Percentiles rank a stretch among this genome's conserved stretches.
phyloP scores from a whole-genome alignment of 2,113 vertebrate genomes.

The Protobothrops flavoviridis region DNA sequence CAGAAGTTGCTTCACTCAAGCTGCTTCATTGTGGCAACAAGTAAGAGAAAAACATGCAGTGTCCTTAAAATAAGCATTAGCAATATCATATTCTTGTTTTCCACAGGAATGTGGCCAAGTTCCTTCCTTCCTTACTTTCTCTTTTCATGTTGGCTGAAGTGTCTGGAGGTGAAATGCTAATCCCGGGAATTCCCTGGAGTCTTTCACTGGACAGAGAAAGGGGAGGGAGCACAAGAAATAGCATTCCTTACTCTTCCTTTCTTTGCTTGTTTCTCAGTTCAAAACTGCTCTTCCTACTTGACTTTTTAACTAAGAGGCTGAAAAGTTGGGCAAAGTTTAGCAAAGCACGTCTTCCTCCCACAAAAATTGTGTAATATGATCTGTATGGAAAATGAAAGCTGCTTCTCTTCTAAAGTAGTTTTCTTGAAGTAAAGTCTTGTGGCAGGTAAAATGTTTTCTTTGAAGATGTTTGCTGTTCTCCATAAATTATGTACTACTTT shows the following conservation, averaged over 20 bases:
- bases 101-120: background rate
- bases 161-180: background rate
- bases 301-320: too few species aligned
- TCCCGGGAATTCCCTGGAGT: background rate
- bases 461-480: background rate
- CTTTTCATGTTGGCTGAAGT: background rate
- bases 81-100: background rate
- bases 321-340: background rate
- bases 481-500: background rate
- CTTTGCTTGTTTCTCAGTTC: background rate
- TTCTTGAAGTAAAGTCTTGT: background rate
- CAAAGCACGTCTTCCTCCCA: background rate
- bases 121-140: background rate
- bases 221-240: background rate
- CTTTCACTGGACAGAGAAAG: background rate
- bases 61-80: background rate
- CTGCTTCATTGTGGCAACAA: background rate
- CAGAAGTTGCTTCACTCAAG: background rate
- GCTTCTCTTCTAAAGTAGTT: background rate
- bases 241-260: background rate
- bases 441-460: background rate
- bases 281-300: background rate
- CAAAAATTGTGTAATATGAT: background rate
- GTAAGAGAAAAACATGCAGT: background rate
- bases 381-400: background rate